Evolutionary conservation across 2,113 vertebrate species (phyloP).

Genomic region (Apodemus speciosus): DNA sequence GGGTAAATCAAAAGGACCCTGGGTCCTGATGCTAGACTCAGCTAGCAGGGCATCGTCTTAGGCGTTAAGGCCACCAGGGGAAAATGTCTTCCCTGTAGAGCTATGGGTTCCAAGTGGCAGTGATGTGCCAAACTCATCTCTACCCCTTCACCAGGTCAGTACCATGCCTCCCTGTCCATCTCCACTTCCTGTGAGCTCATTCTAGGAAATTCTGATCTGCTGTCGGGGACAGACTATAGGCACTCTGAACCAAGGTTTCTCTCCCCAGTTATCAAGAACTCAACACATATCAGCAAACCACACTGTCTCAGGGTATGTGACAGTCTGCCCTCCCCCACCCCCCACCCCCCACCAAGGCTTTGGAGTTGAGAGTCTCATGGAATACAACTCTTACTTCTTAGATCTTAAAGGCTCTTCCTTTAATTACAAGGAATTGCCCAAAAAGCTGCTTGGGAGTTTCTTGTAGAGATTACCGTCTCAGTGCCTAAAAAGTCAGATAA

Average conservation of each 20-base stretch:
- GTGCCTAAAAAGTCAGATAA: background rate
- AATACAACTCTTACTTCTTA: background rate
- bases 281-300: background rate
- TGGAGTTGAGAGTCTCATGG: slow-evolving; percentile 14
- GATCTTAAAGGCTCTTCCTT: background rate
- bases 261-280: background rate
- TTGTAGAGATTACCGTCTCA: background rate
- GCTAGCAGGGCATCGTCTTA: background rate
- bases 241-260: background rate
- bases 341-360: background rate
- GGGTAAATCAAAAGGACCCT: background rate
- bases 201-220: background rate
- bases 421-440: background rate
- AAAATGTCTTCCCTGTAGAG: background rate
- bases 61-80: background rate
- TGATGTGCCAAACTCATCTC: background rate
- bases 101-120: rapidly evolving
- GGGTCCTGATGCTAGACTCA: background rate
- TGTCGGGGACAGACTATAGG: background rate
- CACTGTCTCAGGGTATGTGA: background rate
- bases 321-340: background rate
- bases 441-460: background rate
- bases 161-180: background rate
- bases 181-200: background rate
- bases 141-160: background rate